These are phyloP conservation scores for Arge pagana DNA, from an alignment of 2,888 invertebrate species.

Conservation along the genomic window DNA sequence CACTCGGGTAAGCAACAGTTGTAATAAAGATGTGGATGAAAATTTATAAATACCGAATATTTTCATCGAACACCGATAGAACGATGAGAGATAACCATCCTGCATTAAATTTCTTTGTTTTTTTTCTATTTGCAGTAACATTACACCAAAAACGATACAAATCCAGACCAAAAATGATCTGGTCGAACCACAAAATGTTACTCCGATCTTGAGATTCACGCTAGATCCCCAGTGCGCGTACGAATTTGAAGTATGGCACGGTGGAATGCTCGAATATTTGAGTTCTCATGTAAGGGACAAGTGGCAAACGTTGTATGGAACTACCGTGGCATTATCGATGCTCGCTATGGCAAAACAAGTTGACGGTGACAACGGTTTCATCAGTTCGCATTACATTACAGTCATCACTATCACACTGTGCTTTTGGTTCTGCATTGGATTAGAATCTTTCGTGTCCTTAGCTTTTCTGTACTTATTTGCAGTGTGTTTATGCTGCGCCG, in stretches of 20 bases:
- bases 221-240: constrained; percentile 76
- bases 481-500: constrained; percentile 61
- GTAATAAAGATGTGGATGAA: no score
- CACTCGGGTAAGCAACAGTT: constrained; percentile 22
- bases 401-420: constrained; percentile 38
- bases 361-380: constrained; percentile 32
- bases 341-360: constrained; percentile 46
- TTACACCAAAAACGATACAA: constrained; percentile 61
- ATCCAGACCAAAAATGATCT: constrained; percentile 62
- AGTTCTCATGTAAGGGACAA: constrained; percentile 46
- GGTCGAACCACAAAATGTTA: constrained; percentile 46
- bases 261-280: constrained; percentile 52
- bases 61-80: no score
- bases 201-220: constrained; percentile 65
- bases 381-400: constrained; percentile 29
- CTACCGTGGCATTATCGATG: constrained; percentile 64
- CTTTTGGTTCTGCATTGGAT: constrained; percentile 34
- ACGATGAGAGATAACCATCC: no score
- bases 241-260: constrained; percentile 55
- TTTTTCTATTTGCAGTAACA: constrained; percentile 57
- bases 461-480: constrained; percentile 60
- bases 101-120: no score
- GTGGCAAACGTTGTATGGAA: constrained; percentile 64
- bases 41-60: no score
- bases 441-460: constrained; percentile 45